phyloP scores from a whole-genome alignment of 1,140 invertebrate species.

The Penaeus vannamei region DNA sequence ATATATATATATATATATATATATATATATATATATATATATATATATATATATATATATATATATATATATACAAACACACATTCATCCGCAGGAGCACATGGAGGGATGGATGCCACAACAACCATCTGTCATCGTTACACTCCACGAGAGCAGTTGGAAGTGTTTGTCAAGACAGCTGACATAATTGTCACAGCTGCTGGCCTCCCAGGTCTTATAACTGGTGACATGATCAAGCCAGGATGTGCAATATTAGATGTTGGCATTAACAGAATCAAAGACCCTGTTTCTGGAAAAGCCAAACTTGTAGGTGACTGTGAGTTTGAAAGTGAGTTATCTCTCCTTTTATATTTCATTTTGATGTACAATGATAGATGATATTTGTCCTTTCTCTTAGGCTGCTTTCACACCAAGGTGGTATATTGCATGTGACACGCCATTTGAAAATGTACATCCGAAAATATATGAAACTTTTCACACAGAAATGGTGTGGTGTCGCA shows the following conservation, averaged over 20 bases:
- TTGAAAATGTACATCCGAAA: too few relatives aligned
- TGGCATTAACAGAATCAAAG: slow-evolving; percentile 83
- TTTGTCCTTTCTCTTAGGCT: too few relatives aligned
- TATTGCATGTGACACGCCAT: too few relatives aligned
- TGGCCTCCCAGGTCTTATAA: slow-evolving; percentile 85
- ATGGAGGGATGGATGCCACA: slow-evolving; percentile 83
- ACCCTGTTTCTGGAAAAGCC: slow-evolving; percentile 78
- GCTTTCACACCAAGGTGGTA: too few relatives aligned
- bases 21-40: too few relatives aligned
- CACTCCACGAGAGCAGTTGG: slow-evolving; percentile 84
- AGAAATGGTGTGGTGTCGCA: too few relatives aligned
- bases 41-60: too few relatives aligned
- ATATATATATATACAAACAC: too few relatives aligned
- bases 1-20: too few relatives aligned
- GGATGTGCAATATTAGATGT: slow-evolving; percentile 92
- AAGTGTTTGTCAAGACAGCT: slow-evolving; percentile 79
- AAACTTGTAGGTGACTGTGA: slow-evolving; percentile 91
- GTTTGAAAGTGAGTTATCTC: slow-evolving; percentile 76
- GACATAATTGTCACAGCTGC: slow-evolving; percentile 88
- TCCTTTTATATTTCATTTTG: slow-evolving; percentile 48
- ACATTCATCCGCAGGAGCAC: slow-evolving; percentile 73
- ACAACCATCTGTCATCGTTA: slow-evolving; percentile 90
- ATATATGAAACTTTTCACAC: too few relatives aligned
- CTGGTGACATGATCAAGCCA: slow-evolving; percentile 88
- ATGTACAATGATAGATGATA: too few relatives aligned